Conservation (phyloP, 2,797 vertebrate species). For the Peromyscus nudipes region DNA sequence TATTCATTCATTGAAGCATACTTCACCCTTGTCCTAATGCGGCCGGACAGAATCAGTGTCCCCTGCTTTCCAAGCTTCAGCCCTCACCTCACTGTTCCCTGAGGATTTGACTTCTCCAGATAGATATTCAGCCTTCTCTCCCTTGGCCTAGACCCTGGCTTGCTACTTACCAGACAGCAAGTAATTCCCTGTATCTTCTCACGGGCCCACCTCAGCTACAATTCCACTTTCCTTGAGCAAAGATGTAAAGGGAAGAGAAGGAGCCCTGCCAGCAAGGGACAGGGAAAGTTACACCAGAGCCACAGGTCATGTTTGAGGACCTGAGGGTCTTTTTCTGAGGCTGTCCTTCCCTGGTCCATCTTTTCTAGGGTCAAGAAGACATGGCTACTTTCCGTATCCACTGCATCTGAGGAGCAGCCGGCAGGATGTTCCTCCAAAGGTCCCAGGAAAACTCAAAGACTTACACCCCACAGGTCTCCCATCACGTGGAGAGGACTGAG, state of each 20-base stretch:
- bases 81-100: not conserved
- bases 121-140: not conserved
- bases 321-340: not conserved
- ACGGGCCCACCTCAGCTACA: not conserved
- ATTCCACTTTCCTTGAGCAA: not conserved
- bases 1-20: not conserved
- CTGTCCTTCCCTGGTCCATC: not conserved
- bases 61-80: not conserved
- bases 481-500: not conserved
- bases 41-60: not conserved
- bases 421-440: not conserved
- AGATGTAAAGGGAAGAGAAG: not conserved
- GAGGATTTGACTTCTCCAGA: not conserved
- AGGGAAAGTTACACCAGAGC: not conserved
- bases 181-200: not conserved
- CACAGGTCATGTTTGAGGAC: not conserved
- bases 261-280: not conserved
- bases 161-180: not conserved
- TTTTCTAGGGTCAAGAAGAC: not conserved
- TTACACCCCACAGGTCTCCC: not conserved
- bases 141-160: not conserved
- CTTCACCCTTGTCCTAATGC: not conserved
- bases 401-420: not conserved
- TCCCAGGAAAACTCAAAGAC: slow-evolving; percentile 40
- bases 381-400: not conserved